Evolutionary conservation across 2,888 invertebrate species (phyloP).

Genomic region (Drosophila affinis): DNA sequence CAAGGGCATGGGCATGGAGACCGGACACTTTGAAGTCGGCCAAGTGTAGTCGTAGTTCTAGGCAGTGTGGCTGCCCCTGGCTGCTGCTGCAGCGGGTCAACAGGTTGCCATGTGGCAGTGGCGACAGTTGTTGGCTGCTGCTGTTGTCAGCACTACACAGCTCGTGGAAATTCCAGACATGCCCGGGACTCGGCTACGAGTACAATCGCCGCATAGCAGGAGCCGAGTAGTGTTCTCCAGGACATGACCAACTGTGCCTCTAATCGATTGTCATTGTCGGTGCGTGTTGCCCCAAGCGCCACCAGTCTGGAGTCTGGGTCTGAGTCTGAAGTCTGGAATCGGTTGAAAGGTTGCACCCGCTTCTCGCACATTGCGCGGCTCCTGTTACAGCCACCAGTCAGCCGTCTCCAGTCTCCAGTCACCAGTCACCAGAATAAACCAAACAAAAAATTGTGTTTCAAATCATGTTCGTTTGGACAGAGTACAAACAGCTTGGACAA

Average conservation of each 20-base stretch:
- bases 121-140: constrained; percentile 32
- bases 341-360: constrained; percentile 59
- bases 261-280: constrained; percentile 53
- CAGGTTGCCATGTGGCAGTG: constrained; percentile 39
- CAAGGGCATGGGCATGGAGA: constrained; percentile 36
- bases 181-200: constrained; percentile 43
- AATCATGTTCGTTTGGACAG: constrained; percentile 83
- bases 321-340: constrained; percentile 14
- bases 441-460: constrained; percentile 76
- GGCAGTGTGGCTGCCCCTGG: constrained; percentile 12
- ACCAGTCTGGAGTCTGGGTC: constrained; percentile 37
- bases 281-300: constrained; percentile 46
- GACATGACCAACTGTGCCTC: constrained; percentile 57
- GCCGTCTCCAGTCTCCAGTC: constrained; percentile 19
- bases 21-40: constrained; percentile 67
- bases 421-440: constrained; percentile 31
- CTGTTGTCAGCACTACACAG: constrained; percentile 64
- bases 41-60: constrained; percentile 33
- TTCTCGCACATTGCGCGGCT: constrained; percentile 30
- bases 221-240: constrained; percentile 36
- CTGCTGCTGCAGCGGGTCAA: constrained; percentile 42
- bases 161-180: constrained; percentile 81
- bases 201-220: constrained; percentile 35
- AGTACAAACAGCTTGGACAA: constrained; percentile 84
- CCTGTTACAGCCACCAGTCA: constrained; percentile 51